Conservation (phyloP, 2,797 vertebrate species). For the Pitangus sulphuratus region DNA sequence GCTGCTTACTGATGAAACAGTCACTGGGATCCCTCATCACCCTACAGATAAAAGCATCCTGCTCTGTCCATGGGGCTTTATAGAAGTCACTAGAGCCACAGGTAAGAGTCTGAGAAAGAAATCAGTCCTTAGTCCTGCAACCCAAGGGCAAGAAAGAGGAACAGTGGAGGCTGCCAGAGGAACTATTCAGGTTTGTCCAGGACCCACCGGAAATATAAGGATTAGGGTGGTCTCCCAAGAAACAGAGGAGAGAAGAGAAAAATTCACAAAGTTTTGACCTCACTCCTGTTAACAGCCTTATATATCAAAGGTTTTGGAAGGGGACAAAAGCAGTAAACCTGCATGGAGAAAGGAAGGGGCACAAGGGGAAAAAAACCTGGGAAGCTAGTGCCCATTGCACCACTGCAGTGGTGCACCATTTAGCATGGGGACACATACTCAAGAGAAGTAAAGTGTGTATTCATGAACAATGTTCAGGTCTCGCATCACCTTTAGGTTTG, state of each 20-base stretch:
- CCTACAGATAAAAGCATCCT: background rate
- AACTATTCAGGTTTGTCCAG: background rate
- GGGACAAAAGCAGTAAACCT: background rate
- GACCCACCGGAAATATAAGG: background rate
- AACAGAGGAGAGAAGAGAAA: background rate
- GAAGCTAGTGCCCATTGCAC: background rate
- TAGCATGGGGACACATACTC: background rate
- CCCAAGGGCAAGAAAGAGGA: background rate
- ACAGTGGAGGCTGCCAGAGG: background rate
- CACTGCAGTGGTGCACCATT: background rate
- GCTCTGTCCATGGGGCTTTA: background rate
- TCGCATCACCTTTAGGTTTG: background rate
- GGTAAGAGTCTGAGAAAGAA: background rate
- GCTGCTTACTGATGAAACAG: background rate
- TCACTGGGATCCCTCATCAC: background rate
- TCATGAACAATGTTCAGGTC: background rate
- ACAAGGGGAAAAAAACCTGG: background rate
- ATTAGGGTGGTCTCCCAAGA: background rate
- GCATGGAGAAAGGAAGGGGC: background rate
- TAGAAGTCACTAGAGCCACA: accelerated
- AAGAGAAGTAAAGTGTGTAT: background rate
- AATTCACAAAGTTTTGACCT: background rate
- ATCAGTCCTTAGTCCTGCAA: background rate
- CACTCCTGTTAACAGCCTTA: background rate
- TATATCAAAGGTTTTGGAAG: background rate